Percentiles rank a stretch among this genome's conserved stretches.
Conservation (phyloP, 2,797 vertebrate genomes). For the Decapterus maruadsi region DNA sequence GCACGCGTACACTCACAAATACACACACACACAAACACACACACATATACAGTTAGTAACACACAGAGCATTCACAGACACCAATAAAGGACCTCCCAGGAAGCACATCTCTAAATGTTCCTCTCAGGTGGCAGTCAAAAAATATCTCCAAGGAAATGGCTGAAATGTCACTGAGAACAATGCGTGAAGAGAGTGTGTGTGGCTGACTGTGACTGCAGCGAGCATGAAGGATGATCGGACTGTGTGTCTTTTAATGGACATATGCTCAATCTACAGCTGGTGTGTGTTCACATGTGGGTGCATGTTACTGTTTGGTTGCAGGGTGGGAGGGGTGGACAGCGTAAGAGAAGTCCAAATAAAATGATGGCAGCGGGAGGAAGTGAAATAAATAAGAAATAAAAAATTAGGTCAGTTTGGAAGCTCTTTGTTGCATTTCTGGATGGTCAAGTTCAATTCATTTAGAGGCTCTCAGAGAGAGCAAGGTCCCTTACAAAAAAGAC, state of each 20-base stretch:
- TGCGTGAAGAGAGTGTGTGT: conserved; percentile 48
- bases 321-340: not conserved
- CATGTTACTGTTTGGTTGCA: not conserved
- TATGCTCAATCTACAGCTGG: conserved; percentile 3
- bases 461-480: not conserved
- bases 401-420: not conserved
- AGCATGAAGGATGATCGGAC: conserved; percentile 41
- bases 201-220: conserved; percentile 43
- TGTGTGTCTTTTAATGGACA: conserved; percentile 34
- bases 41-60: conserved; percentile 52
- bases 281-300: not conserved
- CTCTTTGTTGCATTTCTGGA: too few relatives aligned
- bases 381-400: not conserved
- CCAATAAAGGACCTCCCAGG: conserved; percentile 81
- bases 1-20: conserved; percentile 24
- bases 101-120: conserved; percentile 80
- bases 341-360: too few relatives aligned
- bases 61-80: conserved; percentile 59
- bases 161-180: conserved; percentile 81
- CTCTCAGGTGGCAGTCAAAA: conserved; percentile 85
- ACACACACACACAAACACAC: conserved; percentile 22
- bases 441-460: not conserved
- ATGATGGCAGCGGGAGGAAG: not conserved
- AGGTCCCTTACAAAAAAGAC: not conserved
- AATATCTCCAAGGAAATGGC: conserved; percentile 83